Percentiles rank a stretch among this genome's conserved stretches.
These are phyloP conservation scores for Oostethus manadensis DNA, from an alignment of 2,113 vertebrate genomes.

Conservation along the genomic window DNA sequence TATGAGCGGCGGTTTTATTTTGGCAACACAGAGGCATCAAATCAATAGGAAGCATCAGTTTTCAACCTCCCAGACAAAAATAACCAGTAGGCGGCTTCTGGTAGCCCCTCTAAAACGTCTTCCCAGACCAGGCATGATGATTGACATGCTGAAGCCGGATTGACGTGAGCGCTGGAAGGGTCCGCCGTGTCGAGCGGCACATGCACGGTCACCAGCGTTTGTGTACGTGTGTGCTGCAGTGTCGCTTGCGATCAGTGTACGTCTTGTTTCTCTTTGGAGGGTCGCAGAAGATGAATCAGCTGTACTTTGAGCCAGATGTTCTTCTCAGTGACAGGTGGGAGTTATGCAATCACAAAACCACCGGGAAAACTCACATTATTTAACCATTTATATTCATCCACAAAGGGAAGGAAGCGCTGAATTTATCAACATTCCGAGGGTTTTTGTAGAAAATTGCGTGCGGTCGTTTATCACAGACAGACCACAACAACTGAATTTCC, in stretches of 20 bases:
- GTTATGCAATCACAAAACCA: constrained; percentile 18
- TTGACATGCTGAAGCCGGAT: constrained; percentile 10
- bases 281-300: constrained; percentile 45
- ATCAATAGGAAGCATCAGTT: too few relatives aligned
- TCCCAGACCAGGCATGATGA: constrained; percentile 4
- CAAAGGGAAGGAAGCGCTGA: too few relatives aligned
- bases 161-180: constrained; percentile 17
- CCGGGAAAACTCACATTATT: too few relatives aligned
- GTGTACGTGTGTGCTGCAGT: constrained; percentile 6
- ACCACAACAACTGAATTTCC: too few relatives aligned
- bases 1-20: too few relatives aligned
- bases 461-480: too few relatives aligned
- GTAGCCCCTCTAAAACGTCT: constrained; percentile 1
- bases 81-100: too few relatives aligned
- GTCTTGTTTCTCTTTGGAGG: constrained; percentile 39
- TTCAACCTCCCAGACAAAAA: too few relatives aligned
- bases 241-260: constrained; percentile 31
- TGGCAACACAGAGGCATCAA: too few relatives aligned
- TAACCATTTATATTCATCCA: too few relatives aligned
- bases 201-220: background rate
- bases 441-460: too few relatives aligned
- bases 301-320: constrained; percentile 52
- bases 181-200: constrained; percentile 11
- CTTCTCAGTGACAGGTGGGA: constrained; percentile 36
- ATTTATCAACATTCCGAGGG: too few relatives aligned